Base-by-base conservation (phyloP, 2,888 invertebrate species). In the Criorhina ranunculi region DNA sequence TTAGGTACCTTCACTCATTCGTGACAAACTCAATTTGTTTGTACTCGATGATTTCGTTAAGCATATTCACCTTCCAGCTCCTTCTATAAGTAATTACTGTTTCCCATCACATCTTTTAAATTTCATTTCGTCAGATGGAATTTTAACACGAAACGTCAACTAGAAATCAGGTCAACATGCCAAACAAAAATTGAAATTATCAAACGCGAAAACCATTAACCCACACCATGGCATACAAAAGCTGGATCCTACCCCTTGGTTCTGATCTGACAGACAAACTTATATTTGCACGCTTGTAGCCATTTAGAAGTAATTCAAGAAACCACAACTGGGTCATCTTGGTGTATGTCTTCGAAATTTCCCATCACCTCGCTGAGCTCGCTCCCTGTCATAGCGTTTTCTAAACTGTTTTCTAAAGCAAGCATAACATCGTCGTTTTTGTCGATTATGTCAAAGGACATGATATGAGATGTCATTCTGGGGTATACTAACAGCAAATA, bases 241-340 rank as follows among this genome's bases (percentile, higher is more conserved):
- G 57, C 40, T n/a, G 6, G 37, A 19, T 46, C n/a, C 12, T 17
- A 33, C 12, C 11, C 24, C 53, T n/a, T 9, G 33, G 7, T 66
- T 17, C 12, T 3, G 7, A n/a, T 19, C 44, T 37, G 15, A 8
- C 17, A 31, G n/a, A 46, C 59, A 33, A 19, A 67, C 33, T 40
- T 33, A 37, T 76, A 64, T 81, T 81, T 64, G 62, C 55, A 46
- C 60, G 40, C 35, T 76, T 55, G 35, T 44, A 70, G 76, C 69
- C 70, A 42, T 66, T 77, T 77, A 37, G 53, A 72, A 82, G 70
- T 82, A 77, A 82, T 77, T 77, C 59, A 66, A 82, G 77, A 72
- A 70, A 70, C 59, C 66, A 31, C 40, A 82, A 77, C 66, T 77
- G 59, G 77, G 76, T 77, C 77, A 77, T 59, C 70, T 66, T 77